Evolutionary conservation across 2,888 invertebrate genomes (phyloP).

Genomic region (Diplazon laetatorius): DNA sequence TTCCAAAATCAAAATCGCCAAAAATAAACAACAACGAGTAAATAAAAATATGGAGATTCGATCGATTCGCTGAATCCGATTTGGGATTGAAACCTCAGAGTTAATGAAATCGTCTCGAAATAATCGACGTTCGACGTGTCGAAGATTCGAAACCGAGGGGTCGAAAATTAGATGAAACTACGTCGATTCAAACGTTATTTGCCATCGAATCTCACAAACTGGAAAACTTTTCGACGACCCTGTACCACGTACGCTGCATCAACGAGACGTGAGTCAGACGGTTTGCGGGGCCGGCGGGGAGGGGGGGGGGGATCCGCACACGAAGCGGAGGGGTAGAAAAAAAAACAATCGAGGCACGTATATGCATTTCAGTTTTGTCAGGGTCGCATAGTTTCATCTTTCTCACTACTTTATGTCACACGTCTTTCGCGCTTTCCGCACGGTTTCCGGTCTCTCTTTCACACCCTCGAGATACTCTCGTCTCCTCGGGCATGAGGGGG

Average conservation of each 20-base stretch:
- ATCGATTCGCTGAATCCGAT: too few species aligned
- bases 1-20: background rate
- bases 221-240: conserved; percentile 39
- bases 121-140: too few species aligned
- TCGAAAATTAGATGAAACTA: background rate
- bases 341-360: conserved; percentile 74
- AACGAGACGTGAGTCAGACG: conserved; percentile 51
- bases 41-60: background rate
- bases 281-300: background rate
- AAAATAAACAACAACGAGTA: too few species aligned
- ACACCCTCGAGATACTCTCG: conserved; percentile 75
- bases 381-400: conserved; percentile 56
- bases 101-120: too few species aligned
- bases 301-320: conserved; percentile 33
- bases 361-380: conserved; percentile 75
- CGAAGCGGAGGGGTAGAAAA: conserved; percentile 23
- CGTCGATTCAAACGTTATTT: too few species aligned
- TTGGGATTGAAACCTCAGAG: too few species aligned
- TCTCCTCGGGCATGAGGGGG: conserved; percentile 60
- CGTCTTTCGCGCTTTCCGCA: conserved; percentile 62
- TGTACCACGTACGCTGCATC: conserved; percentile 36
- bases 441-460: conserved; percentile 71
- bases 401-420: conserved; percentile 44
- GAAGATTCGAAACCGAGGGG: background rate
- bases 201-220: background rate